These are phyloP conservation scores for Proteles cristata DNA, from an alignment of 2,113 vertebrate species.

Conservation along the genomic window DNA sequence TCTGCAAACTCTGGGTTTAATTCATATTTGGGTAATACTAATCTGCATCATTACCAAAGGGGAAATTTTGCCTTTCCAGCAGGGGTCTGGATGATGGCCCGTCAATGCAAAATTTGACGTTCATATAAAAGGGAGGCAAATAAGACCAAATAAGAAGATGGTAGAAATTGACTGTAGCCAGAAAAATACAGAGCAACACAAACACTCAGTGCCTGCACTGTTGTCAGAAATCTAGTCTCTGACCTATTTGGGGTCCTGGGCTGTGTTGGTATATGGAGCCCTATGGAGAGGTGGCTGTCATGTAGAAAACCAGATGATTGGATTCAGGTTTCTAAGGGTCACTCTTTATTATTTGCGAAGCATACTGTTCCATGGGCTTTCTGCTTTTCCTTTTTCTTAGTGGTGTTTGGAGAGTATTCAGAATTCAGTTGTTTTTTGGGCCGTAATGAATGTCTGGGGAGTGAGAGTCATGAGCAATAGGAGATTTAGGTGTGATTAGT, in stretches of 20 bases:
- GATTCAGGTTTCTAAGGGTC: constrained; percentile 76
- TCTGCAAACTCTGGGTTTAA: constrained; percentile 78
- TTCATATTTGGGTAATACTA: constrained; percentile 67
- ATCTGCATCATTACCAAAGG: constrained; percentile 73
- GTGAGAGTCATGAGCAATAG: constrained; percentile 55
- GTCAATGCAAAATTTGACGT: constrained; percentile 87
- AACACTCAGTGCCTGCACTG: constrained; percentile 59
- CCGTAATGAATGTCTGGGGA: constrained; percentile 76
- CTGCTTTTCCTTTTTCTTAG: constrained; percentile 24
- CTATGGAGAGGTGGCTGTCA: constrained; percentile 40
- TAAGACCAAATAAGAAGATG: constrained; percentile 71
- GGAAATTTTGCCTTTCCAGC: constrained; percentile 76
- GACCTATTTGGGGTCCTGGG: constrained; percentile 65
- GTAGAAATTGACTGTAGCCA: constrained; percentile 76
- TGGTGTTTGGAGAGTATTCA: constrained; percentile 70
- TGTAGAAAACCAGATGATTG: constrained; percentile 78
- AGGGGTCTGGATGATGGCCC: constrained; percentile 76
- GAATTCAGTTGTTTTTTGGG: constrained; percentile 69
- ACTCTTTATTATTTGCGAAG: constrained; percentile 79
- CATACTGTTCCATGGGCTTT: constrained; percentile 37
- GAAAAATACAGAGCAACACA: constrained; percentile 69
- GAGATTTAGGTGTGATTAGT: constrained; percentile 72
- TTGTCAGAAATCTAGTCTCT: constrained; percentile 75
- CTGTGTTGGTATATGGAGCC: constrained; percentile 33
- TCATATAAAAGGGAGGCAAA: constrained; percentile 81